These are phyloP conservation scores for Dichetophora obliterata DNA, from an alignment of 2,888 invertebrate species.

Conservation along the genomic window DNA sequence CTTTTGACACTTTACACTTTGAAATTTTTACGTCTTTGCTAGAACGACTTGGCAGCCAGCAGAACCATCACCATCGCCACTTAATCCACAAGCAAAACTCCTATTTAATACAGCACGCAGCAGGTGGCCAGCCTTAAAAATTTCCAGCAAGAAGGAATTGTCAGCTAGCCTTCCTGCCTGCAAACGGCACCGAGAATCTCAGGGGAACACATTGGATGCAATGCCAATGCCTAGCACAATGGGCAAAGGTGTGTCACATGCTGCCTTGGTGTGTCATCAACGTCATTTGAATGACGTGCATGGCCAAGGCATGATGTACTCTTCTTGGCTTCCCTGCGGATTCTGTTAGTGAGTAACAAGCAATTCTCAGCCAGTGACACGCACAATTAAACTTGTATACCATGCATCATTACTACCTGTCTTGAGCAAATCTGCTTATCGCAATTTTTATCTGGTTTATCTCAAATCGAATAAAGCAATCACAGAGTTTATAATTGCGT, in stretches of 20 bases:
- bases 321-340: not conserved
- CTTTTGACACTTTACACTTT: not conserved
- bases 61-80: not conserved
- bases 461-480: too few species aligned
- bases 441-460: not conserved
- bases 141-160: too few species aligned
- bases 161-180: too few species aligned
- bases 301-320: not conserved
- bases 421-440: not conserved
- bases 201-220: too few species aligned
- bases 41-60: not conserved
- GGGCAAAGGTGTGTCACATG: constrained; percentile 25
- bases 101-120: not conserved
- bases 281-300: not conserved
- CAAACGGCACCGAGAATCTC: too few species aligned
- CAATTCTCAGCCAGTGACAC: not conserved
- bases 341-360: not conserved
- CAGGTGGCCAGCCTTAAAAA: constrained; percentile 15
- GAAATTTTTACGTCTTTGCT: not conserved
- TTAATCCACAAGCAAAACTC: constrained; percentile 2
- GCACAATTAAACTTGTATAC: not conserved
- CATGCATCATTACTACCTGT: too few species aligned
- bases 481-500: too few species aligned
- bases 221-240: too few species aligned
- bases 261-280: constrained; percentile 13